These are phyloP conservation scores for Micropoecilia bifurca DNA, from an alignment of 2,797 vertebrate species.

Conservation along the genomic window DNA sequence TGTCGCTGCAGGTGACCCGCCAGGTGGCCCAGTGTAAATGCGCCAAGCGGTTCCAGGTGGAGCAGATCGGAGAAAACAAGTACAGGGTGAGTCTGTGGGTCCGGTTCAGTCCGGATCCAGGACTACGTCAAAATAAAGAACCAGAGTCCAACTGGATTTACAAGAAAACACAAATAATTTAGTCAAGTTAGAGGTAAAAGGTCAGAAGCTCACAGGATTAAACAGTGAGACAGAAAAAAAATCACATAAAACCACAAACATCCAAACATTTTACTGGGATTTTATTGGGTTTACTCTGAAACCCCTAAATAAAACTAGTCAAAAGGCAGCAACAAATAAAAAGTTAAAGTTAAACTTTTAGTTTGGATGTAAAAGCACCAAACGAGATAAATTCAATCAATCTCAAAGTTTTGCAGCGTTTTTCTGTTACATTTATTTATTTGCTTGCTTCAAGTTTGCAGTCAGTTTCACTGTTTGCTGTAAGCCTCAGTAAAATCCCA, in stretches of 20 bases:
- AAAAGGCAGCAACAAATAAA: no score
- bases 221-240: neutral
- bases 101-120: neutral
- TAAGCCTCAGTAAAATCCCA: neutral
- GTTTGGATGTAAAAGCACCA: no score
- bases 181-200: neutral
- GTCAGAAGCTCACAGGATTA: neutral
- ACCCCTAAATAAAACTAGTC: neutral
- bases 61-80: constrained; percentile 99
- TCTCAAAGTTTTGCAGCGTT: neutral
- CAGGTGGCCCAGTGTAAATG: constrained; percentile 99
- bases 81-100: constrained; percentile 89
- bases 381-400: no score
- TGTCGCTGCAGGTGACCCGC: constrained; percentile 89
- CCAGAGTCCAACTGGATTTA: neutral
- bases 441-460: neutral
- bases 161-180: neutral
- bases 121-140: neutral
- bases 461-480: no score
- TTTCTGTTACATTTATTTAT: neutral
- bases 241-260: neutral
- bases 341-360: no score
- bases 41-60: constrained; percentile 98
- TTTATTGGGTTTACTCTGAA: neutral
- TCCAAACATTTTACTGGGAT: neutral